Evolutionary conservation across 2,797 vertebrate genomes (phyloP).

Genomic region (Chelonia mydas): DNA sequence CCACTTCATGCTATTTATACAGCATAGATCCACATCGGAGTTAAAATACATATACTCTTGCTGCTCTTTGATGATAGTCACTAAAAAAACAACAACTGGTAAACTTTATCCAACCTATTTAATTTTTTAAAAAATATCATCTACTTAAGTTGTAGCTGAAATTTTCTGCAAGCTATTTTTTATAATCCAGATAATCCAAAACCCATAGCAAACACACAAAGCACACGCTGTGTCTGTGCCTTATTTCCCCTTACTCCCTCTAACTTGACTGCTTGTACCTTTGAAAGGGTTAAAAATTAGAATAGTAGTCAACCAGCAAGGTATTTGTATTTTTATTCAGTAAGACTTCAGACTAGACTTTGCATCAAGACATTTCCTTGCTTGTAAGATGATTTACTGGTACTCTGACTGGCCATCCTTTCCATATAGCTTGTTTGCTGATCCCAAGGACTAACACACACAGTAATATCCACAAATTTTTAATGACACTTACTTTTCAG

Average conservation of each 20-base stretch:
- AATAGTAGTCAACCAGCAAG: neutral
- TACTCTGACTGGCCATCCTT: constrained; percentile 72
- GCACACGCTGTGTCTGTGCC: neutral
- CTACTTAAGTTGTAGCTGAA: constrained; percentile 4
- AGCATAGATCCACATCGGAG: constrained; percentile 38
- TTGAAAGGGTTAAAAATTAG: neutral
- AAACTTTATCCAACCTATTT: constrained; percentile 22
- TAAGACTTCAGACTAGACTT: constrained; percentile 63
- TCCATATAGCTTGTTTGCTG: constrained; percentile 55
- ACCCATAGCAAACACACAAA: neutral
- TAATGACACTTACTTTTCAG: constrained; percentile 8
- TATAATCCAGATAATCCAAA: constrained; percentile 13
- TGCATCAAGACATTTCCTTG: constrained; percentile 68
- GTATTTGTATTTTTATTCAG: neutral
- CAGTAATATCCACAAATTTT: neutral
- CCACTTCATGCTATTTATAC: constrained; percentile 28
- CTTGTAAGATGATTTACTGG: constrained; percentile 54
- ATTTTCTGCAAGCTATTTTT: constrained; percentile 18
- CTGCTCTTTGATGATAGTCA: constrained; percentile 22
- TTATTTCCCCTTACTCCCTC: constrained; percentile 5
- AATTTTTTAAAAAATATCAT: constrained; percentile 52
- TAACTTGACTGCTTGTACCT: constrained; percentile 13
- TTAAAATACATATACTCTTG: constrained; percentile 28
- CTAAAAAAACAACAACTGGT: constrained; percentile 19
- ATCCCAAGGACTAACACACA: neutral